Evolutionary conservation across 2,888 invertebrate species (phyloP).

Genomic region (Lycia hirtaria): DNA sequence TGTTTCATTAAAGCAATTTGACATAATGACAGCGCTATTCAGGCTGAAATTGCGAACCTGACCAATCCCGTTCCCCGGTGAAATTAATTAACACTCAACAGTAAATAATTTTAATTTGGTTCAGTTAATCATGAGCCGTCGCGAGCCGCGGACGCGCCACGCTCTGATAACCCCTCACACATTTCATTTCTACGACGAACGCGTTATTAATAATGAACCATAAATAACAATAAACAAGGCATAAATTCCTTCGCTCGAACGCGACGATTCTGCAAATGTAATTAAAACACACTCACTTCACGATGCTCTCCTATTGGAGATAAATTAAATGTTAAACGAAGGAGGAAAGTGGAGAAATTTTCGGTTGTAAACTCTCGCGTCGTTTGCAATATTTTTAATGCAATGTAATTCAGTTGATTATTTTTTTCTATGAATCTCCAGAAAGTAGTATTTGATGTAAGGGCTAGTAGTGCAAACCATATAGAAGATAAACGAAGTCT

Average conservation of each 20-base stretch:
- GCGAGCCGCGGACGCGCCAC: constrained; percentile 67
- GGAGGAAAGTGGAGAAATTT: constrained; percentile 78
- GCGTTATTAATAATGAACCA: constrained; percentile 59
- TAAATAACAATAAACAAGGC: constrained; percentile 64
- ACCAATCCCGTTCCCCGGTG: constrained; percentile 45
- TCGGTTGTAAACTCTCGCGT: constrained; percentile 51
- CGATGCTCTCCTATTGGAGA: constrained; percentile 65
- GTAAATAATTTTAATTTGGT: constrained; percentile 76
- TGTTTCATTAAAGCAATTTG: not conserved
- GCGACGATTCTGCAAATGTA: constrained; percentile 57
- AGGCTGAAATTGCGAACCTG: constrained; percentile 21
- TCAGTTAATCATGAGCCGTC: constrained; percentile 73
- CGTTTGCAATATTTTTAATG: constrained; percentile 28
- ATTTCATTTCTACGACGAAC: constrained; percentile 76
- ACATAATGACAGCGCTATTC: constrained; percentile 6
- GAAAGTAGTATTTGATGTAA: too few relatives aligned
- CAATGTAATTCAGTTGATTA: too few relatives aligned
- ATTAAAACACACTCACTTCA: constrained; percentile 71
- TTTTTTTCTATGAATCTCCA: too few relatives aligned
- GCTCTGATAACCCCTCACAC: constrained; percentile 75
- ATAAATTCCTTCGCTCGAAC: constrained; percentile 54
- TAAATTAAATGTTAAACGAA: constrained; percentile 70
- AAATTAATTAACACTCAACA: constrained; percentile 58
- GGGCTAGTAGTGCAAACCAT: too few relatives aligned
- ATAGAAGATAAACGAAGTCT: too few relatives aligned